Conservation (phyloP, 2,797 vertebrate genomes). For the Cheirogaleus major region DNA sequence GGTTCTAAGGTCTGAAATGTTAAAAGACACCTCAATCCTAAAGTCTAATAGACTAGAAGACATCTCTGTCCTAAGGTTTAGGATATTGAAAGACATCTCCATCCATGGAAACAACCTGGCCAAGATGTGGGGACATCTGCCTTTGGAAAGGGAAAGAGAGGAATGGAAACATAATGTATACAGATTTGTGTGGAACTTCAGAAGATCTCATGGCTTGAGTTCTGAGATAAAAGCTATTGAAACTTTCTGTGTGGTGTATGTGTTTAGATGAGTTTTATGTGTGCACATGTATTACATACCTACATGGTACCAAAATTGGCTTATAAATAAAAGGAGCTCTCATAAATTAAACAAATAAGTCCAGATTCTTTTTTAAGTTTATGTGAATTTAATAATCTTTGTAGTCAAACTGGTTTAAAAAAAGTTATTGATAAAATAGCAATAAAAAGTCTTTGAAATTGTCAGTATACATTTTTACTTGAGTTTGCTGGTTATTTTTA, state of each 20-base stretch:
- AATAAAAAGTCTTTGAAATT: background rate
- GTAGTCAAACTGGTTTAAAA: background rate
- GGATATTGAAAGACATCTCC: no score
- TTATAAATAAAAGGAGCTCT: background rate
- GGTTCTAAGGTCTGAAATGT: background rate
- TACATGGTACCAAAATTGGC: background rate
- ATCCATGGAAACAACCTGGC: background rate
- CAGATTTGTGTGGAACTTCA: background rate
- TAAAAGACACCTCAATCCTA: background rate
- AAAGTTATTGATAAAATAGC: background rate
- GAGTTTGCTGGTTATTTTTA: background rate
- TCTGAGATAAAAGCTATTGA: background rate
- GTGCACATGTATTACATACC: background rate
- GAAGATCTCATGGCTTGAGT: background rate
- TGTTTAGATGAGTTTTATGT: background rate
- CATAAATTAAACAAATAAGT: background rate
- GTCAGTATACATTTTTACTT: background rate
- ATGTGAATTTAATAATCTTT: background rate
- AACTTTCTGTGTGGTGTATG: background rate
- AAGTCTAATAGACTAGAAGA: background rate
- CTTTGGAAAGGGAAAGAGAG: background rate
- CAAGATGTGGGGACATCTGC: background rate
- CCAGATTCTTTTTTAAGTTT: background rate
- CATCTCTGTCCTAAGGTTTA: background rate
- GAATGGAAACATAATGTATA: background rate